These are phyloP conservation scores for Cosmia pyralina DNA, from an alignment of 2,888 invertebrate genomes.

Conservation along the genomic window DNA sequence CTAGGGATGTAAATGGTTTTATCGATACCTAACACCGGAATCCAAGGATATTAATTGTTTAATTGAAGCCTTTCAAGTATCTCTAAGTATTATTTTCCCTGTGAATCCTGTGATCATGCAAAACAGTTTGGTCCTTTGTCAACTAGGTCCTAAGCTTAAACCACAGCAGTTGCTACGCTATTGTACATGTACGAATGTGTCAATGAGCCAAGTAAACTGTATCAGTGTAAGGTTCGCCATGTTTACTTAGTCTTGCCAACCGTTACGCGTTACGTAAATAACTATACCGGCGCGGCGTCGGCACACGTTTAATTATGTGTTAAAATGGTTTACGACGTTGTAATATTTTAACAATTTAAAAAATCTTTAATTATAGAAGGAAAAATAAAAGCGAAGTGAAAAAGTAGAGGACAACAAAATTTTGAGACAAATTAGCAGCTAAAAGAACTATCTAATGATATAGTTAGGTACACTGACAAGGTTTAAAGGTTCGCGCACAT, in stretches of 20 bases:
- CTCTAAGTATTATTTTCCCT: neutral
- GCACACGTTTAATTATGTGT: slow-evolving; percentile 16
- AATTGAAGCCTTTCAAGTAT: neutral
- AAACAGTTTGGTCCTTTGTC: neutral
- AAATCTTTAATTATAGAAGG: neutral
- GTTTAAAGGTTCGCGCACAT: too few species aligned
- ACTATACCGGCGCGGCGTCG: slow-evolving; percentile 11
- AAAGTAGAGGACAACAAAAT: neutral
- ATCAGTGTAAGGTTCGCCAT: slow-evolving; percentile 16
- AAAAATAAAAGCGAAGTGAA: neutral
- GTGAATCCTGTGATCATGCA: neutral
- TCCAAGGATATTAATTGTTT: neutral
- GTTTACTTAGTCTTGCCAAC: slow-evolving; percentile 38
- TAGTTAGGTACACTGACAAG: too few species aligned
- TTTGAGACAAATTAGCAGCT: neutral
- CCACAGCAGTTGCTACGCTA: neutral
- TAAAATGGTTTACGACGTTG: slow-evolving; percentile 22
- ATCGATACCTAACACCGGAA: neutral
- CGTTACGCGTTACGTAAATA: slow-evolving; percentile 50
- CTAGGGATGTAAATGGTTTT: neutral
- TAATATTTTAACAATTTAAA: neutral
- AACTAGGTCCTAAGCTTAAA: neutral
- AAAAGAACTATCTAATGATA: too few species aligned
- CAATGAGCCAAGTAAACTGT: slow-evolving; percentile 7
- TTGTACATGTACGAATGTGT: slow-evolving; percentile 8